A percentile compares a stretch with the other conserved stretches of the same genome.
Conservation (phyloP, 2,797 vertebrate genomes). For the Alcedo atthis region DNA sequence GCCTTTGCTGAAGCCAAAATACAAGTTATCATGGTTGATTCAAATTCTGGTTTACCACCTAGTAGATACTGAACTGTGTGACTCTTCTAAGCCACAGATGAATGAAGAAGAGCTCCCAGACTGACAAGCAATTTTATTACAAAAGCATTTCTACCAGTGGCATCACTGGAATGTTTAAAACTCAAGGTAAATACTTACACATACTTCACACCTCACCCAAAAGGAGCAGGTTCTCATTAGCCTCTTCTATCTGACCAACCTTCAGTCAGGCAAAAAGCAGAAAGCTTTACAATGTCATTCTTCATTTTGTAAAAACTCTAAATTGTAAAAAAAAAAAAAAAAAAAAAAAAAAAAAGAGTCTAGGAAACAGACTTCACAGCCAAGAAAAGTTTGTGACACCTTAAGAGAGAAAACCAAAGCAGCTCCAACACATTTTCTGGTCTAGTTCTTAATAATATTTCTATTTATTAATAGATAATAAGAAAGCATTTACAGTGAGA, state of each 20-base stretch:
- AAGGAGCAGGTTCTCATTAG: conserved; percentile 65
- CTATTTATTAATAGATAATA: conserved; percentile 69
- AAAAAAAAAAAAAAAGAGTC: conserved; percentile 48
- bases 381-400: conserved; percentile 51
- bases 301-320: conserved; percentile 62
- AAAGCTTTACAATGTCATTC: conserved; percentile 64
- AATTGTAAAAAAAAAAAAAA: conserved; percentile 52
- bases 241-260: conserved; percentile 56
- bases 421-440: neutral
- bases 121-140: conserved; percentile 64
- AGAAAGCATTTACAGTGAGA: conserved; percentile 69
- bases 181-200: conserved; percentile 64
- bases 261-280: conserved; percentile 62
- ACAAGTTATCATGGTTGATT: conserved; percentile 42
- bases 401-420: conserved; percentile 49
- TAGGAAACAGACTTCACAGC: conserved; percentile 43
- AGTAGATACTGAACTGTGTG: too few relatives aligned
- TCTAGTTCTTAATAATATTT: conserved; percentile 61
- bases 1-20: conserved; percentile 57
- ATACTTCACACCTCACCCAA: conserved; percentile 62
- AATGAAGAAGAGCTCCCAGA: conserved; percentile 59
- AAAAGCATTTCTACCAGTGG: conserved; percentile 40
- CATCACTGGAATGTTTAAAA: conserved; percentile 41
- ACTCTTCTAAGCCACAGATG: too few relatives aligned
- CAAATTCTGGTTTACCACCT: conserved; percentile 47